Base-by-base conservation (phyloP, 2,797 vertebrate species). In the Peromyscus nudipes region DNA sequence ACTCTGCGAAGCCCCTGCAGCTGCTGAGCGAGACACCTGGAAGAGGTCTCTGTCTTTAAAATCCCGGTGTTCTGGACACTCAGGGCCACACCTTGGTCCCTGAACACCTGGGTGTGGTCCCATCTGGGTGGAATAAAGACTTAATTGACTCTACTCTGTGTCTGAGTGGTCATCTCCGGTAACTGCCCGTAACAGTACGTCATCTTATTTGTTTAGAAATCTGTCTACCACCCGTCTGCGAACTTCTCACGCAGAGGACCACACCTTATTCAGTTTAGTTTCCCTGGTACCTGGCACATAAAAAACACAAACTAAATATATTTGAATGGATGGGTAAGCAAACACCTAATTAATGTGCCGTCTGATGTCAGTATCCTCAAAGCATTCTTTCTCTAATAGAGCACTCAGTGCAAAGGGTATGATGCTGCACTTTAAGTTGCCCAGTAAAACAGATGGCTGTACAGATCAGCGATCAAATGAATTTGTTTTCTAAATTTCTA, bases 221-320 rank as follows among this genome's bases (percentile, higher is more conserved):
- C 83, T 91, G 85, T 89, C 80, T 91, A 77, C n/a, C 13, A 52
- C 91, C 12, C 49, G 79, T 92, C 88, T 93, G 81, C 77, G 95
- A 93, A 96, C 40, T 89, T 94, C 80, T n/a, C 46, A 19, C 34
- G 86, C 31, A 29, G 75, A 86, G 80, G n/a, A n/a, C 57, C 89
- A 91, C 60, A 75, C 86, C 91, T 87, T 87, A 80, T 52, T 89
- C 40, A 7, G 60, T 83, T 96, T 76, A 92, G 57, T 92, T 95
- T 92, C 27, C 89, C 71, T 67, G 95, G 64, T 31, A 57, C 16
- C 94, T 96, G 89, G 89, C 85, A 87, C 57, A 80, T 57, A 40
- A 92, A 91, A 96, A 94, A n/a, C 11, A 96, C 79, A 80, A 80
- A 95, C 94, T 83, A 95, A 96, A 96, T 40, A 77, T 31, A 94